Evolutionary conservation across 2,797 vertebrate genomes (phyloP).

Genomic region (Heliangelus exortis): DNA sequence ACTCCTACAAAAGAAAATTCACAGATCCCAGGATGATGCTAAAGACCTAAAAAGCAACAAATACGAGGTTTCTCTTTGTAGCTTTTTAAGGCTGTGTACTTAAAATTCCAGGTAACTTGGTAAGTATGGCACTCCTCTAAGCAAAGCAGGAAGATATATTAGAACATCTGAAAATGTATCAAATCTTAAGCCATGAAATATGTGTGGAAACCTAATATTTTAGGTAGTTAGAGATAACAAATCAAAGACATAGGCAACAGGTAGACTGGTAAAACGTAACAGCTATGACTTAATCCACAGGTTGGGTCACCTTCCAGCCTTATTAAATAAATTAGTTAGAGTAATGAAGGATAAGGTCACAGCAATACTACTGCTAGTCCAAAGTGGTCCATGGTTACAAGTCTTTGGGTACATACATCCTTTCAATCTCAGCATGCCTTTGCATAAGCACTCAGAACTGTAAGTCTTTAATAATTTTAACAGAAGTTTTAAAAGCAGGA

Average conservation of each 20-base stretch:
- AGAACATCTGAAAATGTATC: neutral
- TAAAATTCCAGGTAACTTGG: neutral
- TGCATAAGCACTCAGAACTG: neutral
- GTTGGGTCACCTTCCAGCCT: neutral
- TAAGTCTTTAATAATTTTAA: neutral
- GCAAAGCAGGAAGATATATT: neutral
- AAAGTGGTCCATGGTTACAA: neutral
- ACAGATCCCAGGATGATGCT: neutral
- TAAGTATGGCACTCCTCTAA: accelerated
- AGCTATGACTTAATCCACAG: neutral
- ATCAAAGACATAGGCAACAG: neutral
- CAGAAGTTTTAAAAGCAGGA: neutral
- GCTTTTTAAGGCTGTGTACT: neutral
- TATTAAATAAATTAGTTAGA: neutral
- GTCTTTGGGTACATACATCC: neutral
- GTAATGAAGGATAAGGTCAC: neutral
- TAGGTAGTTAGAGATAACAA: neutral
- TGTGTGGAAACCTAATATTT: neutral
- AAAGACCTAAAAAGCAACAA: neutral
- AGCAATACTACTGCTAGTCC: neutral
- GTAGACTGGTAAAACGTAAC: neutral
- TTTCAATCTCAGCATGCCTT: neutral
- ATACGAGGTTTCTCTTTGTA: neutral
- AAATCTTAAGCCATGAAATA: neutral
- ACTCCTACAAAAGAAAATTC: neutral